Conservation (phyloP, 2,797 vertebrate genomes). For the Dallia pectoralis region DNA sequence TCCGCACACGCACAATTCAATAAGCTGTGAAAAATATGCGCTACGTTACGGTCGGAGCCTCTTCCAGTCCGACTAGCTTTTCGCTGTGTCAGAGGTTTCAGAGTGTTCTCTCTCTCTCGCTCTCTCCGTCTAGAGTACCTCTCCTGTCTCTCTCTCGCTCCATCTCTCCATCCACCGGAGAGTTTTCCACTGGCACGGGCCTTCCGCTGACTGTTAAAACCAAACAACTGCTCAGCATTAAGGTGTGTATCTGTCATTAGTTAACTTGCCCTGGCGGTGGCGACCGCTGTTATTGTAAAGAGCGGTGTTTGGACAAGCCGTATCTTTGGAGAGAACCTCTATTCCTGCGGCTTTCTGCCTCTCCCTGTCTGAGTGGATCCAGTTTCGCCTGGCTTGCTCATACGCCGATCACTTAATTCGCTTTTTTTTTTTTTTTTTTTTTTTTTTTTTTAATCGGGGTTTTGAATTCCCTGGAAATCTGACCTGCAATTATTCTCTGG, state of each 20-base stretch:
- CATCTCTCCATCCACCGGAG: constrained; percentile 30
- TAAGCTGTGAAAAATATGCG: constrained; percentile 64
- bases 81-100: constrained; percentile 68
- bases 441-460: constrained; percentile 63
- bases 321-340: constrained; percentile 69
- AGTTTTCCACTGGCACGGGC: constrained; percentile 68
- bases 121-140: no score
- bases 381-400: constrained; percentile 57
- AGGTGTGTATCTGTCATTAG: constrained; percentile 78
- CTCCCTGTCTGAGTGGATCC: constrained; percentile 50
- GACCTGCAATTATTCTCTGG: constrained; percentile 11
- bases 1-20: constrained; percentile 52
- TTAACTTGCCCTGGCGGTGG: constrained; percentile 66
- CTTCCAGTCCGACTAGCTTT: constrained; percentile 53
- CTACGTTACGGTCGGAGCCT: constrained; percentile 60
- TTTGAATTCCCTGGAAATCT: constrained; percentile 45
- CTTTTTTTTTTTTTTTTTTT: no score
- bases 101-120: constrained; percentile 36
- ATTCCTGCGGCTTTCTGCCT: constrained; percentile 65
- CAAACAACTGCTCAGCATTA: constrained; percentile 73
- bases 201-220: constrained; percentile 68
- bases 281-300: constrained; percentile 73
- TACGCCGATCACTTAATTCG: constrained; percentile 45
- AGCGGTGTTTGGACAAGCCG: constrained; percentile 71
- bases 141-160: constrained; percentile 21